Percentiles rank a stretch among this genome's conserved stretches.
These are phyloP conservation scores for Jacana jacana DNA, from an alignment of 2,113 vertebrate genomes.

Conservation along the genomic window DNA sequence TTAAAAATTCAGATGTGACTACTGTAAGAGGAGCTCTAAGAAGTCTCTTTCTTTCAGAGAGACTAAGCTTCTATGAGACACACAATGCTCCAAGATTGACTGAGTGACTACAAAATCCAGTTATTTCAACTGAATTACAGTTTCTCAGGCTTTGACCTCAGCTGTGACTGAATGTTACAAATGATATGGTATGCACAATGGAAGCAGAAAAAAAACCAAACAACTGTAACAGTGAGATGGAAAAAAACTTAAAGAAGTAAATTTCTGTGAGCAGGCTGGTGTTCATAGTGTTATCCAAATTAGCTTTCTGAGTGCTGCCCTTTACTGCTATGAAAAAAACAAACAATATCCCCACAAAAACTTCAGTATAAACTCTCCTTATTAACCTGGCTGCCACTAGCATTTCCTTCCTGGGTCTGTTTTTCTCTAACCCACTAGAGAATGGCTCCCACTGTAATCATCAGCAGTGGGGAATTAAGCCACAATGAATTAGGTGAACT, in stretches of 20 bases:
- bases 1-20: neutral
- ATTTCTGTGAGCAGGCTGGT: neutral
- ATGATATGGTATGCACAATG: conserved; percentile 4
- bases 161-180: neutral
- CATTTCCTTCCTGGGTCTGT: neutral
- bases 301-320: neutral
- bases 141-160: neutral
- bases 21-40: neutral
- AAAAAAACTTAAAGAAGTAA: neutral
- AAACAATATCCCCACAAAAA: neutral
- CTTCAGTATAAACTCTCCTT: neutral
- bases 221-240: neutral
- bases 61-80: neutral
- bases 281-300: neutral
- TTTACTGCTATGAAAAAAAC: neutral
- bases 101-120: neutral
- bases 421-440: neutral
- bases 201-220: neutral
- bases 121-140: conserved; percentile 23
- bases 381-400: neutral
- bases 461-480: neutral
- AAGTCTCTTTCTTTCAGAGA: neutral
- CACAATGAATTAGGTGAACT: neutral
- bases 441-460: neutral
- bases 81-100: neutral